Percentiles rank a stretch among this genome's conserved stretches.
Evolutionary conservation across 2,113 vertebrate genomes (phyloP).

Genomic region (Solea senegalensis): DNA sequence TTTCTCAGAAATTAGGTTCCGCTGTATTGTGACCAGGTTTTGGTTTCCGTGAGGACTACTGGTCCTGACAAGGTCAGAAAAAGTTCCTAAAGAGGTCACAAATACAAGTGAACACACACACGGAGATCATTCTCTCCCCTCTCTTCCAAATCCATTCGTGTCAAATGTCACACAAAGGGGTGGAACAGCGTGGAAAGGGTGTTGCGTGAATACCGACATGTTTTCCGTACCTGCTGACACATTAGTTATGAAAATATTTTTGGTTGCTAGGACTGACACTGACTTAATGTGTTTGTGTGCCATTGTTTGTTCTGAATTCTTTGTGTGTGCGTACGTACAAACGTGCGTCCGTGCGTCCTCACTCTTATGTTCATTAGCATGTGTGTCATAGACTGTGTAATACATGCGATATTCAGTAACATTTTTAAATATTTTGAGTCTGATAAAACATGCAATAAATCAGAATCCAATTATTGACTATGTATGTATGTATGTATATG

Average conservation of each 20-base stretch:
- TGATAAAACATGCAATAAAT: too few species aligned
- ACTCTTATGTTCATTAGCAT: not conserved
- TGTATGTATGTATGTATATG: too few species aligned
- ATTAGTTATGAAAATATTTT: conserved; percentile 59
- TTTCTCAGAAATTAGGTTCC: too few species aligned
- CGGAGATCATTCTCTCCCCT: conserved; percentile 32
- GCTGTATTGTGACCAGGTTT: too few species aligned
- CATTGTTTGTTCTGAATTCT: conserved; percentile 33
- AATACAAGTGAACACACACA: conserved; percentile 12
- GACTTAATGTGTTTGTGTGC: conserved; percentile 42
- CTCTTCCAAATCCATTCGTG: conserved; percentile 48
- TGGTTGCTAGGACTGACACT: conserved; percentile 51
- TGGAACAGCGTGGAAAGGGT: conserved; percentile 25
- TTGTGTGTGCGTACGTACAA: conserved; percentile 20
- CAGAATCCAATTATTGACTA: too few species aligned
- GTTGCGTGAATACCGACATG: conserved; percentile 4
- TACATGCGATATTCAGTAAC: too few species aligned
- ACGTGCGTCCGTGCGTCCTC: conserved; percentile 34
- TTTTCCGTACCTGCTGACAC: conserved; percentile 32
- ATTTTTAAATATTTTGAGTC: too few species aligned
- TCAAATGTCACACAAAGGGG: conserved; percentile 55
- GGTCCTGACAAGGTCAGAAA: too few species aligned
- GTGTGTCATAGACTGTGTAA: not conserved
- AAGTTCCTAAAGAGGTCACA: too few species aligned
- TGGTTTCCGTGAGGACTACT: too few species aligned